Conservation (phyloP, 2,797 vertebrate species). For the Todus mexicanus region DNA sequence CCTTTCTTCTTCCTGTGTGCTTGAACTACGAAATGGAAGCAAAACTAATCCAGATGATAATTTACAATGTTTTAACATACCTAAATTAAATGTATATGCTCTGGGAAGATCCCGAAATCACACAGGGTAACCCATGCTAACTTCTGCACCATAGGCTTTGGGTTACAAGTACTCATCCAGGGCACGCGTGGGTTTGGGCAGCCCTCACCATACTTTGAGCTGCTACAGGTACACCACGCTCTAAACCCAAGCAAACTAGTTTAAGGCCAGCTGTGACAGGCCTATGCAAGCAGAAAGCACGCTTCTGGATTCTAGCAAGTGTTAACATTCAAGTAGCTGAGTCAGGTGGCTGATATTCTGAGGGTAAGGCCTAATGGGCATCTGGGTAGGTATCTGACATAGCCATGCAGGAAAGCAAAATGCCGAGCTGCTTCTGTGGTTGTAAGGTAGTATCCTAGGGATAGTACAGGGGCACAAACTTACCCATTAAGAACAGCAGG, state of each 20-base stretch:
- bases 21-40: neutral
- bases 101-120: neutral
- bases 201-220: neutral
- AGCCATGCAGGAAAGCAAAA: neutral
- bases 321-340: neutral
- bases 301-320: neutral
- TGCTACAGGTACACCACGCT: neutral
- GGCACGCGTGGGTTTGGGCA: neutral
- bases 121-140: neutral
- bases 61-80: neutral
- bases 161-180: neutral
- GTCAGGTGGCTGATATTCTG: neutral
- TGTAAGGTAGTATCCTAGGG: neutral
- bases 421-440: neutral
- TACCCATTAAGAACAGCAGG: neutral
- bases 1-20: neutral
- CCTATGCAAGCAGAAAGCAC: neutral
- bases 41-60: neutral
- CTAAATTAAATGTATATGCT: neutral
- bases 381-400: neutral
- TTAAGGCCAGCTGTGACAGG: neutral
- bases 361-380: neutral
- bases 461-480: neutral
- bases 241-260: neutral
- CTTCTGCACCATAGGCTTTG: neutral